Percentiles rank a stretch among this genome's conserved stretches.
Conservation (phyloP, 1,140 invertebrate genomes). For the Drosophila repleta region DNA sequence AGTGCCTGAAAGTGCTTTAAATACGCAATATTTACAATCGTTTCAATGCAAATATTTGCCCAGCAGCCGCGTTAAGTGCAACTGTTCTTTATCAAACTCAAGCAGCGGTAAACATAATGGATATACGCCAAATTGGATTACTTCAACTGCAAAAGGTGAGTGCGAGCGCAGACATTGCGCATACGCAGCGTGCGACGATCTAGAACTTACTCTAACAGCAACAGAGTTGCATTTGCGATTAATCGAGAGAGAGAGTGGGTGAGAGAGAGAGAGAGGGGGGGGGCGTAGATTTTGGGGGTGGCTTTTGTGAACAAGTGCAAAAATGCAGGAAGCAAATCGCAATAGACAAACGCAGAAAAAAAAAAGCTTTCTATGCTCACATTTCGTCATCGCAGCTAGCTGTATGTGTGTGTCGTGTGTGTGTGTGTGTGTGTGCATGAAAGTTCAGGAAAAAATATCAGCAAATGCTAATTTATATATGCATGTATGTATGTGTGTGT, state of each 20-base stretch:
- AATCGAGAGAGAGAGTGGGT: constrained; percentile 38
- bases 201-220: constrained; percentile 7
- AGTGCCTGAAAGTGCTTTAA: constrained; percentile 31
- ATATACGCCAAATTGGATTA: constrained; percentile 76
- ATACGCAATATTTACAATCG: constrained; percentile 48
- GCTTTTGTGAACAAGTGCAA: constrained; percentile 13
- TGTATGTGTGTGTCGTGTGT: constrained; percentile 4
- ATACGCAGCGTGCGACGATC: constrained; percentile 58
- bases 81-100: constrained; percentile 27
- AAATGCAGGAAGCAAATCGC: constrained; percentile 64
- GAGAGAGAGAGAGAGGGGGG: background rate
- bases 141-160: constrained; percentile 69
- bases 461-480: constrained; percentile 12
- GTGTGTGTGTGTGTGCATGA: constrained; percentile 27
- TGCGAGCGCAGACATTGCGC: constrained; percentile 51
- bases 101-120: constrained; percentile 61
- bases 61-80: constrained; percentile 39
- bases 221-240: constrained; percentile 43
- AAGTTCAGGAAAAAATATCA: constrained; percentile 56
- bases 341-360: constrained; percentile 26
- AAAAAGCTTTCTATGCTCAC: constrained; percentile 60
- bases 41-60: constrained; percentile 41
- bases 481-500: background rate
- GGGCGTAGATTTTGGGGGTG: background rate
- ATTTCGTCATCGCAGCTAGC: constrained; percentile 59